Evolutionary conservation across 2,888 invertebrate genomes (phyloP).

Genomic region (Pseudococcus viburni): DNA sequence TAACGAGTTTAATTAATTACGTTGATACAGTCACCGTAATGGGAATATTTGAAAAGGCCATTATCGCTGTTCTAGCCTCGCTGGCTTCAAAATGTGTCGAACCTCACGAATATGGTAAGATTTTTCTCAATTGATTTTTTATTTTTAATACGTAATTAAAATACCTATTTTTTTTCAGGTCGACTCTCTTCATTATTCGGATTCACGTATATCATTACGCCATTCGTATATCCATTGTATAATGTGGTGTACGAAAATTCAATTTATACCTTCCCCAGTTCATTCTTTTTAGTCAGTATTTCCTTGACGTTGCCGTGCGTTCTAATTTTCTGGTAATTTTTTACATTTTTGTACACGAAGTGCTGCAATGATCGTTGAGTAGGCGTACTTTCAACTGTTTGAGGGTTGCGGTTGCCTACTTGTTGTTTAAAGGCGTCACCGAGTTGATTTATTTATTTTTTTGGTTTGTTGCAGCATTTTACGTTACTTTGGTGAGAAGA

Average conservation of each 20-base stretch:
- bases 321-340: conserved; percentile 13
- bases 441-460: neutral
- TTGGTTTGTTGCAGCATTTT: conserved; percentile 26
- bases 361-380: too few species aligned
- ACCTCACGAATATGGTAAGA: conserved; percentile 17
- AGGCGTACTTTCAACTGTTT: too few species aligned
- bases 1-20: too few species aligned
- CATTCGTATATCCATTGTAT: neutral
- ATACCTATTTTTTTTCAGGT: neutral
- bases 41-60: conserved; percentile 21
- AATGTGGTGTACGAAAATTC: conserved; percentile 1
- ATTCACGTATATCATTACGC: conserved; percentile 10
- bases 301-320: neutral
- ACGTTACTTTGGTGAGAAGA: neutral
- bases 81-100: conserved; percentile 36
- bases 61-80: neutral
- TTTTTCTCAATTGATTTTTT: neutral
- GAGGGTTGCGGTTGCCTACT: too few species aligned
- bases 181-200: conserved; percentile 28
- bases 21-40: neutral
- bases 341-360: neutral
- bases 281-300: conserved; percentile 16
- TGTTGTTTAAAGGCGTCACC: neutral
- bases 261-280: conserved; percentile 22
- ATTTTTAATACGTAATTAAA: neutral